Conservation (phyloP, 2,797 vertebrate species). For the Taenioides sp. region DNA sequence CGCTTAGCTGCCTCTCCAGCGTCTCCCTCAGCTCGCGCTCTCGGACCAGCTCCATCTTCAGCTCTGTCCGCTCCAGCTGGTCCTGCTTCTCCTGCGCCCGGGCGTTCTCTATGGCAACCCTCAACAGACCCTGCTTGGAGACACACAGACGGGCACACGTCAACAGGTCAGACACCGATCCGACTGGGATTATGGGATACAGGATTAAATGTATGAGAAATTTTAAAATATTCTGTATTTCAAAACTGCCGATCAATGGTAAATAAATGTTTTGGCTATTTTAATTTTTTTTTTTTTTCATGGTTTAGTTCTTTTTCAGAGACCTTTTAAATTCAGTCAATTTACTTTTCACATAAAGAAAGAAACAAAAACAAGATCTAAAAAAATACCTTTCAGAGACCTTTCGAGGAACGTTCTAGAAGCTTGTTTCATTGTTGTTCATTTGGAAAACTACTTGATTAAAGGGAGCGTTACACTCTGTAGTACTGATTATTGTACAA, state of each 20-base stretch:
- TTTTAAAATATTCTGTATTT: background rate
- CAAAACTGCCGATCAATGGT: background rate
- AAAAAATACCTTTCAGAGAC: background rate
- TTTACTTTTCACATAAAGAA: too few species aligned
- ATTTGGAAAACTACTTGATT: too few species aligned
- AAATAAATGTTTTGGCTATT: background rate
- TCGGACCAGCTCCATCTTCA: constrained; percentile 98
- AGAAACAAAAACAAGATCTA: too few species aligned
- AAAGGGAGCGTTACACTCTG: background rate
- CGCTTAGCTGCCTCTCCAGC: constrained; percentile 94
- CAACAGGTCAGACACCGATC: constrained; percentile 67
- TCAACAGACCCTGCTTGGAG: constrained; percentile 92
- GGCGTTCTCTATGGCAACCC: constrained; percentile 97
- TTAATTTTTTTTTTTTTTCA: background rate
- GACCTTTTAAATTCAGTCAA: too few species aligned
- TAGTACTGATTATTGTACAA: background rate
- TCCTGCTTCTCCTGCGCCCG: constrained; percentile 98
- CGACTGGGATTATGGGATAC: background rate
- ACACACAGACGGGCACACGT: constrained; percentile 58
- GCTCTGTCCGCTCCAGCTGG: constrained; percentile 96
- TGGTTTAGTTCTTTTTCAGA: background rate
- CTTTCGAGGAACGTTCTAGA: background rate
- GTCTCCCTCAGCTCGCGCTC: constrained; percentile 96
- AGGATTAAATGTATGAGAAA: background rate
- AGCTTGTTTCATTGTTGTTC: too few species aligned